phyloP scores from a whole-genome alignment of 2,797 vertebrate species.

The Cryptoprocta ferox region DNA sequence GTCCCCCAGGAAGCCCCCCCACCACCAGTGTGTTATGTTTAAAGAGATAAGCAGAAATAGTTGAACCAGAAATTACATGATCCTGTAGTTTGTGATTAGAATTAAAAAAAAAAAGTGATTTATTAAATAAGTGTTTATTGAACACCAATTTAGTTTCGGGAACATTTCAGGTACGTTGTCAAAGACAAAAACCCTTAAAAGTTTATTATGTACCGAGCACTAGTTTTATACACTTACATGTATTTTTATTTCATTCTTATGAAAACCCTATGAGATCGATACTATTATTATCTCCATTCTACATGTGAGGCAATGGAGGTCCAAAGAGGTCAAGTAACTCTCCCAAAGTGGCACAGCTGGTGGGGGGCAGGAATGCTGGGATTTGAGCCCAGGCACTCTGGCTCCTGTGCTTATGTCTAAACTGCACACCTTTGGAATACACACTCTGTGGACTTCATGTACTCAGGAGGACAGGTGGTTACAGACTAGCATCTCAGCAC shows the following conservation, averaged over 20 bases:
- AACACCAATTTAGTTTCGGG: neutral
- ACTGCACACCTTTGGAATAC: neutral
- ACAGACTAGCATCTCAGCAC: neutral
- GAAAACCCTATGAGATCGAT: neutral
- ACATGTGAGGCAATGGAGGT: neutral
- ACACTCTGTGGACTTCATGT: neutral
- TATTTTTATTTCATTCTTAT: constrained; percentile 31
- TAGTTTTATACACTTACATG: constrained; percentile 5
- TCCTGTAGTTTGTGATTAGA: neutral
- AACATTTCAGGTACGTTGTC: constrained; percentile 2
- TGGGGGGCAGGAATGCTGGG: neutral
- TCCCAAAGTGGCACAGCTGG: neutral
- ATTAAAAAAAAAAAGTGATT: neutral
- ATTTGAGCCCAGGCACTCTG: neutral
- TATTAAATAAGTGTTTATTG: constrained; percentile 65
- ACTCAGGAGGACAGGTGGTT: neutral
- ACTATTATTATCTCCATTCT: neutral
- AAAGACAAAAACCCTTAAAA: neutral
- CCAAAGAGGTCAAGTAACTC: neutral
- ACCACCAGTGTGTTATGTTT: neutral
- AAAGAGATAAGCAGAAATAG: neutral
- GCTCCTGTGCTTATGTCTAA: neutral
- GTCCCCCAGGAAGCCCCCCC: too few relatives aligned
- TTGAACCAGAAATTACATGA: neutral
- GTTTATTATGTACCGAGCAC: neutral